phyloP scores from a whole-genome alignment of 2,888 invertebrate genomes.

The Pharmacophagus antenor region DNA sequence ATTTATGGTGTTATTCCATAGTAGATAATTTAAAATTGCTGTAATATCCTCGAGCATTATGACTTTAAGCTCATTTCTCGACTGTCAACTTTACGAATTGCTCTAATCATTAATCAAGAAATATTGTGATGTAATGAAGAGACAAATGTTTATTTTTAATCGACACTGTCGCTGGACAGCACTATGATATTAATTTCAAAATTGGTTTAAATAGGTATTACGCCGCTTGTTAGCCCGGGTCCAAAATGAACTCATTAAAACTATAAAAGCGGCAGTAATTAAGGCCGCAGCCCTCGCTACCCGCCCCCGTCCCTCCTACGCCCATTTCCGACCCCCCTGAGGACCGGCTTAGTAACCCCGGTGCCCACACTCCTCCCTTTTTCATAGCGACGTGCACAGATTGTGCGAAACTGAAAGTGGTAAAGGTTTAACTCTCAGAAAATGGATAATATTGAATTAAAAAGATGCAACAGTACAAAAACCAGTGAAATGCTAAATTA shows the following conservation, averaged over 20 bases:
- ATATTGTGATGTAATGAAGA: background rate
- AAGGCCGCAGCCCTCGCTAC: slow-evolving; percentile 66
- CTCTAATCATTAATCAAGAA: too few species aligned
- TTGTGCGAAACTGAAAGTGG: slow-evolving; percentile 39
- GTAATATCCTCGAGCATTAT: too few species aligned
- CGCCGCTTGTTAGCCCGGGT: slow-evolving; percentile 83
- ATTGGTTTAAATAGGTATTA: slow-evolving; percentile 80
- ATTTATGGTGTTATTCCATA: too few species aligned
- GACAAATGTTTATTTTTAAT: background rate
- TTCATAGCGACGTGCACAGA: slow-evolving; percentile 34
- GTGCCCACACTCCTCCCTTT: slow-evolving; percentile 49
- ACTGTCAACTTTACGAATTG: too few species aligned
- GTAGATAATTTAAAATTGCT: too few species aligned
- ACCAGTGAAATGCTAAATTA: too few species aligned
- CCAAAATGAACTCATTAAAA: slow-evolving; percentile 88
- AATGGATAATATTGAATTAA: background rate
- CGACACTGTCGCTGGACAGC: slow-evolving; percentile 39
- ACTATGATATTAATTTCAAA: slow-evolving; percentile 78
- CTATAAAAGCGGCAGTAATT: slow-evolving; percentile 88
- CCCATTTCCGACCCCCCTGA: slow-evolving; percentile 45
- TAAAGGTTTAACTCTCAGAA: background rate
- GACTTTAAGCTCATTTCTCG: too few species aligned
- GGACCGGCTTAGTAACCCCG: slow-evolving; percentile 46
- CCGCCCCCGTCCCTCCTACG: slow-evolving; percentile 41
- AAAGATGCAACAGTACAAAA: too few species aligned